Base-by-base conservation (phyloP, 2,113 vertebrate species). In the Urocolius indicus region DNA sequence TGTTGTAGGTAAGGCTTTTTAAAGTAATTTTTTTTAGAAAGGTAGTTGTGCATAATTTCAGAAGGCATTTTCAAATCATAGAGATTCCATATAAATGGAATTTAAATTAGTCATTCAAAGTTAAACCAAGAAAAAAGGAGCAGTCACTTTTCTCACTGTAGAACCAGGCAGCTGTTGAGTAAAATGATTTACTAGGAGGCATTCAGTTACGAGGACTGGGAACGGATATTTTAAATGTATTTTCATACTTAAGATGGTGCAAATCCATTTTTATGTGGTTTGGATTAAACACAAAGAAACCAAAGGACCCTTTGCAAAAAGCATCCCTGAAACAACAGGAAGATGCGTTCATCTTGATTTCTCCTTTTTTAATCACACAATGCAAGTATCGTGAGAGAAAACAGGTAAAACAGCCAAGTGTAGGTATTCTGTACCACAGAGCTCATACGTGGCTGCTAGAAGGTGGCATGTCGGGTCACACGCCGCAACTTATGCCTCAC, bases 51-150 rank as follows among this genome's bases (percentile, higher is more conserved):
- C 79, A 55, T 92, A 62, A 75, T 95, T 90, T 91, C 84, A 74
- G 77, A 69, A 95, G 77, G 89, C 55, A 8, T 84, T 95, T 92
- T 67, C 54, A 54, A 97, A 93, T 89, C 65, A 20, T 12, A 73
- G 41, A n/a, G 49, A 82, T 87, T 88, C 86, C 61, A 69, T 79
- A 69, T 89, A 95, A 95, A 74, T 78, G 45, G 91, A 89, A 92
- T 95, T 94, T 85, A 92, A 96, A 95, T 95, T 65, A 93, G 86
- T 75, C 48, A 67, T 93, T 90, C 66, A 46, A 89, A 89, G 91
- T 94, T 87, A 94, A 95, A 84, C 16, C 27, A 48, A 57, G 76
- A 52, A 54, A 41, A 80, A 75, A 41, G 82, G 59, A 77, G 52
- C 75, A 86, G 51, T 62, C 76, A 75, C 79, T 76, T 94, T 90